Evolutionary conservation across 2,888 invertebrate species (phyloP), one percentile per base, ranked within the genome.

Genomic region (Apodemia hepburni): DNA sequence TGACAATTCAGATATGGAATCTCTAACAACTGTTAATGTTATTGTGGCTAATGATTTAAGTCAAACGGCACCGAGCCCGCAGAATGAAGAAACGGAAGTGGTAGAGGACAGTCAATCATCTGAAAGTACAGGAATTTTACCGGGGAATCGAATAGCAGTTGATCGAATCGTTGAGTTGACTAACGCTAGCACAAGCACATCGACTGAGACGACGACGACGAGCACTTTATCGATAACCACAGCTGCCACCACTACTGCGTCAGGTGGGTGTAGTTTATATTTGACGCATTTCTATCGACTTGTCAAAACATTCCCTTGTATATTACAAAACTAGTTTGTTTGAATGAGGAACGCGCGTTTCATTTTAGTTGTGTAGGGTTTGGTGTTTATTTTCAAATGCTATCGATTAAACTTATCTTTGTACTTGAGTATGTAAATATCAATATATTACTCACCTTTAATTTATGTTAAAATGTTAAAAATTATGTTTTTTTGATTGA

Each of bases 11-110:
- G 87, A 92, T 49, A 73, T 92, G 69, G 90, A 92, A 63, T 87
- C 88, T 0, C 61, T 92, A 61, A 92, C 92, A 0, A 92, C 91
- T 0, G 92, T 92, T 0, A 92, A 92, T 61, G 91, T 92, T 0
- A 91, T 92, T 0, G 91, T 91, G 0, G 91, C 90, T 0, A 90
- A 89, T 65, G 90, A 91, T 61, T 65, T 85, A 63, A 77, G 77
- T 17, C 84, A 84, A 61, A 67, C 81, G 0, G 73, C 77, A 0
- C 73, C 77, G 0, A 84, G 84, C 58, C 85, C 86, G 9, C 80
- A 76, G 47, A 69, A 76, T 0, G 75, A 78, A 0, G 87, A 86
- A 2, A 64, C 75, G 0, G 82, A 84, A 12, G 69, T 70, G 0
- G 51, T 58, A 2, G 74, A 73, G 11, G 78, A 78, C 3, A 71